Evolutionary conservation across 2,113 vertebrate species (phyloP), one percentile per base, ranked within the genome.

Genomic region (Esox niger): DNA sequence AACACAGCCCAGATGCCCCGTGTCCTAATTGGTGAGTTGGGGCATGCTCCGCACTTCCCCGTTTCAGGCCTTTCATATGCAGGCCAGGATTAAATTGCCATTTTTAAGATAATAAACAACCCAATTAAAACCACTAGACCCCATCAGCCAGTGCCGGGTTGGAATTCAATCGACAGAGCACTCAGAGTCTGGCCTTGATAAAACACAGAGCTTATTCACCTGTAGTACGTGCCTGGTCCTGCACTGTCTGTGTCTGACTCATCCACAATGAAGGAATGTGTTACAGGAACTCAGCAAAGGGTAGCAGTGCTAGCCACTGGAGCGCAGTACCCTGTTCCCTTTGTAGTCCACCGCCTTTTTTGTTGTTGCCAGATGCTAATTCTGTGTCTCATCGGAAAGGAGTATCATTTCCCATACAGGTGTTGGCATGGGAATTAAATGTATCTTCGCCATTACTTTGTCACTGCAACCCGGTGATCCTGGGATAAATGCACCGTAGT

Each of bases 51-150:
- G 26, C 49, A 11, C 0, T 31, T 11, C 33, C 2, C 38, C 27
- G 9, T 58, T 25, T 30, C 11, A 8, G 38, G 47, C 60, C 55
- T 71, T 60, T 78, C 63, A 80, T 59, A 71, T 65, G 54, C 29
- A 52, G 60, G n/a, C 32, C 60, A 26, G 60, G 70, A 84, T 80
- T 75, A 77, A 82, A 80, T 74, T 58, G 80, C 33, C 70, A 72
- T 71, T 83, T 68, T 75, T 68, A 79, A 69, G 71, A 70, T 62
- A 11, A 76, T 79, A 77, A 85, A 85, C 76, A 80, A 76, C 69
- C 80, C 81, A 79, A 78, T 86, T 85, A 86, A 79, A 74, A 57
- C 62, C 62, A 67, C 35, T 32, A 46, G 1, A 70, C 76, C 67
- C 46, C 38, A 69, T 79, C 82, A 77, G 74, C 5, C 15, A 32